Percentiles rank a stretch among this genome's conserved stretches.
Evolutionary conservation across 2,888 invertebrate genomes (phyloP).

Genomic region (Rhagophthalmus giganteus): DNA sequence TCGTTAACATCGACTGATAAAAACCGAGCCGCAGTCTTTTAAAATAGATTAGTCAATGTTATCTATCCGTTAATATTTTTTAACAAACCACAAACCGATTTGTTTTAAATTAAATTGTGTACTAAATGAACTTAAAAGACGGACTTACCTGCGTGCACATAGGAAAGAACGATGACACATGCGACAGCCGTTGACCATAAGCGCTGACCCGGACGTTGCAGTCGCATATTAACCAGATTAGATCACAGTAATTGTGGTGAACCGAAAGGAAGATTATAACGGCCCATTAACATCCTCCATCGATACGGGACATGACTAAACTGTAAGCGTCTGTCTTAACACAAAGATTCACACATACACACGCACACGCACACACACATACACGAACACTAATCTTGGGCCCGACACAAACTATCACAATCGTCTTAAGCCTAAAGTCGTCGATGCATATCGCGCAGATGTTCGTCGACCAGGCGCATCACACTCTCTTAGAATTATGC

Average conservation of each 20-base stretch:
- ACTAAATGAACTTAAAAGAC: not conserved
- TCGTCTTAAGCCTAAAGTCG: too few species aligned
- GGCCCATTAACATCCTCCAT: slow-evolving; percentile 28
- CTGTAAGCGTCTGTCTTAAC: slow-evolving; percentile 1
- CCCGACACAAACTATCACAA: too few species aligned
- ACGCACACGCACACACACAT: too few species aligned
- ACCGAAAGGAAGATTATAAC: slow-evolving; percentile 13
- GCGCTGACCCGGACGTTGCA: slow-evolving; percentile 18
- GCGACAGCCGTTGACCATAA: slow-evolving; percentile 5
- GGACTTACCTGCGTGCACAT: slow-evolving; percentile 15
- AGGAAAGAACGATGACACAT: slow-evolving; percentile 22
- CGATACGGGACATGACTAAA: slow-evolving; percentile 12
- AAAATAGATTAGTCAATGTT: too few species aligned
- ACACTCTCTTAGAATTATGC: not conserved
- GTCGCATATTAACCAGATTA: slow-evolving; percentile 15
- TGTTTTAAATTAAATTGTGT: too few species aligned
- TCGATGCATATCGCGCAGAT: slow-evolving; percentile 7
- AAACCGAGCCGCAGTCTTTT: too few species aligned
- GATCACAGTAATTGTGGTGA: too few species aligned
- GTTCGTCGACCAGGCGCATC: not conserved
- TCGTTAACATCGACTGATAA: too few species aligned
- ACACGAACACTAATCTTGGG: too few species aligned
- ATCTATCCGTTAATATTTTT: too few species aligned
- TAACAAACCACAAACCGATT: not conserved
- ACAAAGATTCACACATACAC: too few species aligned